These are phyloP conservation scores for Ctenopoma kingsleyae DNA, from an alignment of 2,797 vertebrate genomes.

Conservation along the genomic window DNA sequence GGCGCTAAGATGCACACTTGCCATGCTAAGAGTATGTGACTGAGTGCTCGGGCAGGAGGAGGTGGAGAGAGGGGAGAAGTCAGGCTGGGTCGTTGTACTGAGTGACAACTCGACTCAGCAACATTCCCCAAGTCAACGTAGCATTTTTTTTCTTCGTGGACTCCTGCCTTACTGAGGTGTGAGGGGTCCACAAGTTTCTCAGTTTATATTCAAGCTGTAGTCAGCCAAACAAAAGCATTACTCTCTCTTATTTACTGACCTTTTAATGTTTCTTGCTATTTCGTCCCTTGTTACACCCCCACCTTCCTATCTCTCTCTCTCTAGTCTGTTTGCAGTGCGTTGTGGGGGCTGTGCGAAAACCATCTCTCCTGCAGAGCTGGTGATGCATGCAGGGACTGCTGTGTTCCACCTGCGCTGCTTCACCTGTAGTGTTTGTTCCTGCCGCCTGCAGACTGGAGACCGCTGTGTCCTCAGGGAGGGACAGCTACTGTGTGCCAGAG, in stretches of 20 bases:
- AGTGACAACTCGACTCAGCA: conserved; percentile 82
- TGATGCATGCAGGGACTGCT: conserved; percentile 91
- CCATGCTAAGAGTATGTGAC: conserved; percentile 84
- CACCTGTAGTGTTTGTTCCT: conserved; percentile 93
- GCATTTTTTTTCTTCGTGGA: conserved; percentile 36
- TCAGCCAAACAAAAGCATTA: conserved; percentile 51
- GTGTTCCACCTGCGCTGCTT: conserved; percentile 97
- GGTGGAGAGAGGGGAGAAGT: conserved; percentile 71
- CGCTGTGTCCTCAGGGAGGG: conserved; percentile 94
- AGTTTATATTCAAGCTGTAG: conserved; percentile 12
- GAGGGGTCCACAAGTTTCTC: conserved; percentile 40
- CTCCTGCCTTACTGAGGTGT: conserved; percentile 29
- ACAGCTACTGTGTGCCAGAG: conserved; percentile 92
- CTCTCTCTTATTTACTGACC: conserved; percentile 39
- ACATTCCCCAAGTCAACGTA: conserved; percentile 75
- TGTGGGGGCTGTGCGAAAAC: conserved; percentile 90
- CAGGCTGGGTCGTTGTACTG: conserved; percentile 76
- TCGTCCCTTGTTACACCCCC: conserved; percentile 6
- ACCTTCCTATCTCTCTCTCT: conserved; percentile 15
- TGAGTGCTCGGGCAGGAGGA: conserved; percentile 67
- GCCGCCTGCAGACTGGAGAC: conserved; percentile 93
- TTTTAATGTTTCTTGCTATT: conserved; percentile 32
- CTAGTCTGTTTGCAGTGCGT: conserved; percentile 92
- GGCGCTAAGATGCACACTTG: conserved; percentile 95
- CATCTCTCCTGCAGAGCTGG: conserved; percentile 91